These are phyloP conservation scores for Salmo trutta DNA, from an alignment of 2,797 vertebrate species.

Conservation along the genomic window DNA sequence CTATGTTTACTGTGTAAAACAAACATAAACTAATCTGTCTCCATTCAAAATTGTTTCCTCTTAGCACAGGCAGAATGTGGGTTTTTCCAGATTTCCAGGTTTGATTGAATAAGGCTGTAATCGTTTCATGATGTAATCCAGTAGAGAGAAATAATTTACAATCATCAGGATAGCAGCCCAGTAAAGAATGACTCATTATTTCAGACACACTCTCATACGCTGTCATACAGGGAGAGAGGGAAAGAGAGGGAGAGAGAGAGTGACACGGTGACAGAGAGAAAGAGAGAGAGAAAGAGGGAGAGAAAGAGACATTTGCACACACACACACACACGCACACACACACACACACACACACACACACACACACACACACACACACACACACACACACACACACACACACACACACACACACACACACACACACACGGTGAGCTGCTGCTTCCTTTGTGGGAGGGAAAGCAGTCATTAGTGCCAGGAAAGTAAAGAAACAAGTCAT, in stretches of 20 bases:
- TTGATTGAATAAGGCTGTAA: conserved; percentile 65
- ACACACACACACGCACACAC: too few relatives aligned
- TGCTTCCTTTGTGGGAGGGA: conserved; percentile 75
- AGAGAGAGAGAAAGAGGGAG: too few relatives aligned
- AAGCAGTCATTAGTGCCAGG: conserved; percentile 77
- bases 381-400: not conserved
- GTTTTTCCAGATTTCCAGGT: conserved; percentile 58
- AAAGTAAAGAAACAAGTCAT: conserved; percentile 73
- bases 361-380: not conserved
- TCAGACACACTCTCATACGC: conserved; percentile 71
- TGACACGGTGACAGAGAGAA: too few relatives aligned
- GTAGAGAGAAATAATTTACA: conserved; percentile 63
- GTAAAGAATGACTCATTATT: conserved; percentile 74
- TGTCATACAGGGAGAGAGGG: not conserved
- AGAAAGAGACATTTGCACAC: too few relatives aligned
- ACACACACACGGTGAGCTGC: conserved; percentile 20
- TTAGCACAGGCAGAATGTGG: conserved; percentile 57
- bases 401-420: not conserved
- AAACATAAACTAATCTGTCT: not conserved
- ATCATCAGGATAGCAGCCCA: conserved; percentile 75
- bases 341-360: too few relatives aligned
- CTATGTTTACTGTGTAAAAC: not conserved
- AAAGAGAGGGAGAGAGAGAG: not conserved
- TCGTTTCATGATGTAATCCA: conserved; percentile 74
- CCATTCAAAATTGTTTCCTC: not conserved